Conservation (phyloP, 2,888 invertebrate genomes). For the Piscicola geometra region DNA sequence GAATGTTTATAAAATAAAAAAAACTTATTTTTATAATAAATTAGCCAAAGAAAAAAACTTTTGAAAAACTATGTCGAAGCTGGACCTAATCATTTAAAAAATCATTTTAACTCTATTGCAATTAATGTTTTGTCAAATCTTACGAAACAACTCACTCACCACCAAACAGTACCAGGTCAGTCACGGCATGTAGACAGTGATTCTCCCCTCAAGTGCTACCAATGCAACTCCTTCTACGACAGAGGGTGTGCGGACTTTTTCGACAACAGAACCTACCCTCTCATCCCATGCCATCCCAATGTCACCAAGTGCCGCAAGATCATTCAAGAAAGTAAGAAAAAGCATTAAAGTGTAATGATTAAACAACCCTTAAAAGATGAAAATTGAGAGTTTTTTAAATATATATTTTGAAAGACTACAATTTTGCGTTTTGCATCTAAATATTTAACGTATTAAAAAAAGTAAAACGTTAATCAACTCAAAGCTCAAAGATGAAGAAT, state of each 20-base stretch:
- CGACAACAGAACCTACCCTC: slow-evolving; percentile 75
- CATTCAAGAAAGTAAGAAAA: slow-evolving; percentile 72
- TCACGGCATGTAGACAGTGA: slow-evolving; percentile 25
- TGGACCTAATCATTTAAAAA: too few relatives aligned
- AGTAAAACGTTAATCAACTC: too few relatives aligned
- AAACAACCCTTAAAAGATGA: background rate
- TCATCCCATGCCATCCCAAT: slow-evolving; percentile 70
- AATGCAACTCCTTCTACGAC: slow-evolving; percentile 85
- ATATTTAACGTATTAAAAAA: too few relatives aligned
- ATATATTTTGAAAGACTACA: slow-evolving; percentile 20
- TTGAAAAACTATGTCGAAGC: too few relatives aligned
- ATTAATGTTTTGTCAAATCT: too few relatives aligned
- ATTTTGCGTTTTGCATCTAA: too few relatives aligned
- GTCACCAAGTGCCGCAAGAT: slow-evolving; percentile 77
- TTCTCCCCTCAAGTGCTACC: slow-evolving; percentile 65
- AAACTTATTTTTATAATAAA: too few relatives aligned
- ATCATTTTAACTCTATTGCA: too few relatives aligned
- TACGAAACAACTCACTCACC: background rate
- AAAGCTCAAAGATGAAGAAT: too few relatives aligned
- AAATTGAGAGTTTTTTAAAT: background rate
- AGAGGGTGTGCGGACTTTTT: slow-evolving; percentile 84
- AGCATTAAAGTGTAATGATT: too few relatives aligned
- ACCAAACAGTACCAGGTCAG: background rate
- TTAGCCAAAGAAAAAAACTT: background rate
- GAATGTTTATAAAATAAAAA: too few relatives aligned